Base-by-base conservation (phyloP, 1,140 invertebrate species). In the Musca vetustissima region DNA sequence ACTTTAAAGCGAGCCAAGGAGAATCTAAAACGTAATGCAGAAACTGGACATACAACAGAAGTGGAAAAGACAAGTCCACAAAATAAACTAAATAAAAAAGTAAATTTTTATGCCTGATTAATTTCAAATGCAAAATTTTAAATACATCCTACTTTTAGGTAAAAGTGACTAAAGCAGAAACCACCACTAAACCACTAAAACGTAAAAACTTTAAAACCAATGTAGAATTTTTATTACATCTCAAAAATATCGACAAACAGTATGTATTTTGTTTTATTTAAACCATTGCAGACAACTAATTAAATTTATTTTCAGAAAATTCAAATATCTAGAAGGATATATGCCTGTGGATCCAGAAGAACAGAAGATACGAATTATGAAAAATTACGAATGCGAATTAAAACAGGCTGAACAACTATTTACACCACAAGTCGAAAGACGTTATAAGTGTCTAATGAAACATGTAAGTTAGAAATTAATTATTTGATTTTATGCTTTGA, bases 281-380 rank as follows among this genome's bases (percentile, higher is more conserved):
- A 57, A 0, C 4, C 15, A 4, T 14, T 57, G 14, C n/a, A 7
- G 13, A 28, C 25, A 28, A n/a, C 13, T 22, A 43, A 22, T 36
- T 24, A 25, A 13, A 59, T 59, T 50, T 49, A 14, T 17, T 24
- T 49, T 66, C 21, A 70, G 69, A 61, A 19, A 24, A 66, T 78
- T 85, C 66, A 74, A 76, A 8, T 80, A 81, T 67, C 72, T 85
- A 69, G 74, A 85, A 69, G 85, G 85, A 0, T 64, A 83, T 21
- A 74, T 83, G 49, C 86, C 87, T 0, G 76, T 86, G 14, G 79
- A 86, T 70, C 85, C 85, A 0, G 86, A 87, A 70, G 76, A 81
- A 4, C 86, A 87, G 71, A 85, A 85, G 70, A 50, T 21, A 36
- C 64, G 74, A 55, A 66, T 84, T 61, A 71, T 82, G 4, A 25